A percentile compares a stretch with the other conserved stretches of the same genome.
Conservation (phyloP, 2,797 vertebrate species). For the Orestias chungarensis region DNA sequence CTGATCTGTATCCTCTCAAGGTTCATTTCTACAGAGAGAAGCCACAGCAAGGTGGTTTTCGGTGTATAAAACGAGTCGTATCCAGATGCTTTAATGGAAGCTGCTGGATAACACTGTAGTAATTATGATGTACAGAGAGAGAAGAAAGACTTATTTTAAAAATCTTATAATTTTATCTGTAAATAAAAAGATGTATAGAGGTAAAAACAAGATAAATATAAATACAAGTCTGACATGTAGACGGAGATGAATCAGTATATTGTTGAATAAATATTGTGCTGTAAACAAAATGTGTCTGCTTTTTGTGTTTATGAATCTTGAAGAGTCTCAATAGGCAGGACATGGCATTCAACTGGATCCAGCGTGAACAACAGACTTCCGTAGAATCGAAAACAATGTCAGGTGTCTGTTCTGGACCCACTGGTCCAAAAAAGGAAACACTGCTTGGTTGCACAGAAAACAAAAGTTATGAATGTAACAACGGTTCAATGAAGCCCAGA, state of each 20-base stretch:
- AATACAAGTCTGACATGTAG: conserved; percentile 85
- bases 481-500: too few relatives aligned
- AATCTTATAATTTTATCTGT: conserved; percentile 98
- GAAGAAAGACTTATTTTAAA: conserved; percentile 90
- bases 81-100: conserved; percentile 54
- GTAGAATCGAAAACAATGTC: too few relatives aligned
- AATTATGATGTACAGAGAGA: conserved; percentile 94
- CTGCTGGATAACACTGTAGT: conserved; percentile 86
- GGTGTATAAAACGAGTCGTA: conserved; percentile 66
- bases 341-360: too few relatives aligned
- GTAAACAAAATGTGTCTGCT: conserved; percentile 51
- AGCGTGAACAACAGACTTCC: too few relatives aligned
- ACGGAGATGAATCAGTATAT: conserved; percentile 86
- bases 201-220: conserved; percentile 70
- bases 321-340: too few relatives aligned
- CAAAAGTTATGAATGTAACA: too few relatives aligned
- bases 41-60: conserved; percentile 74
- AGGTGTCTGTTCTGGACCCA: too few relatives aligned
- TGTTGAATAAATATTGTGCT: conserved; percentile 97
- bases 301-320: conserved; percentile 26
- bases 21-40: conserved; percentile 43
- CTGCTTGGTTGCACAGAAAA: too few relatives aligned
- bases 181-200: conserved; percentile 93
- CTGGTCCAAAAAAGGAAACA: too few relatives aligned
- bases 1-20: conserved; percentile 17